These are phyloP conservation scores for Hylaeus anthracinus DNA, from an alignment of 1,140 invertebrate species.

Conservation along the genomic window DNA sequence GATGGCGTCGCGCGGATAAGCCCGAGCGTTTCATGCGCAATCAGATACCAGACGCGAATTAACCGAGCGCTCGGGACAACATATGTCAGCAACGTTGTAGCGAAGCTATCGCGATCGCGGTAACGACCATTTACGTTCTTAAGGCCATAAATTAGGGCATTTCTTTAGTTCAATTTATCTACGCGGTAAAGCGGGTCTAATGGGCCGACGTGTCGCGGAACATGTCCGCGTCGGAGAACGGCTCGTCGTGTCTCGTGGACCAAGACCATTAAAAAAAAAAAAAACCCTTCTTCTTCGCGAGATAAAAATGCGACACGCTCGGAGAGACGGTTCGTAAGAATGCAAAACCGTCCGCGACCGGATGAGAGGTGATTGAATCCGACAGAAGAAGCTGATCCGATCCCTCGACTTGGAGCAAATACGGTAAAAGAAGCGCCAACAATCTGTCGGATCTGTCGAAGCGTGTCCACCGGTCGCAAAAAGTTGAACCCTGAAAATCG, in stretches of 20 bases:
- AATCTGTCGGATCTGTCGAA: conserved; percentile 15
- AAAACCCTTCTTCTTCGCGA: not conserved
- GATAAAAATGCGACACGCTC: conserved; percentile 5
- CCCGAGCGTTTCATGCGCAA: conserved; percentile 43
- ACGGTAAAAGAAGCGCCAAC: conserved; percentile 31
- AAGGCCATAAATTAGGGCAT: conserved; percentile 41
- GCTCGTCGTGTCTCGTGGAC: conserved; percentile 5
- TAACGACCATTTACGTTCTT: conserved; percentile 46
- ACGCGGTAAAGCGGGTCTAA: conserved; percentile 49
- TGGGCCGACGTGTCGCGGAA: conserved; percentile 21
- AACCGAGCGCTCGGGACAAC: conserved; percentile 43
- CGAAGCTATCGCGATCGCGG: conserved; percentile 37
- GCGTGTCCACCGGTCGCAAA: conserved; percentile 29
- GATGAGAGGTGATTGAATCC: conserved; percentile 35
- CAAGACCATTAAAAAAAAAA: conserved; percentile 26
- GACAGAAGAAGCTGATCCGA: conserved; percentile 34
- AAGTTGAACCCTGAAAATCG: no score
- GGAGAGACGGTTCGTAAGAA: conserved; percentile 10
- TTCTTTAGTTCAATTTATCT: conserved; percentile 50
- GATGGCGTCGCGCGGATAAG: conserved; percentile 17
- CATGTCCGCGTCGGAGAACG: not conserved
- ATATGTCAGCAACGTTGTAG: conserved; percentile 44
- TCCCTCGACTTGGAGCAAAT: not conserved
- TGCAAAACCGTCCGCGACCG: conserved; percentile 32
- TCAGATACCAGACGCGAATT: conserved; percentile 41